Base-by-base conservation (phyloP, 2,797 vertebrate species). In the Ptychadena robeensis region DNA sequence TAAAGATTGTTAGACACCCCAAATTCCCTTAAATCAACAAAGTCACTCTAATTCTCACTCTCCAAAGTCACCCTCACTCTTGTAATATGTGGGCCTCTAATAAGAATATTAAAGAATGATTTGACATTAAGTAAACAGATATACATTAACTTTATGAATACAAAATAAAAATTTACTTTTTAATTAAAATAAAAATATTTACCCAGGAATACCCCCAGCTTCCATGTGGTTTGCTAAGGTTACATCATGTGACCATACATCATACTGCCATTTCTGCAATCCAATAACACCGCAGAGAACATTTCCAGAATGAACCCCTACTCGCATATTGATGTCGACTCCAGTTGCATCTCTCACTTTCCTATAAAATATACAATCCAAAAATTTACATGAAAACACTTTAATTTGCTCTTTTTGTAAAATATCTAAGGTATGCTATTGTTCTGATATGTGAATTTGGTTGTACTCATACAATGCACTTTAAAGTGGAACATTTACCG, bases 201-300 rank as follows among this genome's bases (percentile, higher is more conserved):
- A 99, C 98, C 98, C 97, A 0, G 98, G 98, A 70, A 99, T 95
- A 37, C 98, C 98, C 80, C 98, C 98, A 22, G 98, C 97, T 89
- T 99, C 98, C 98, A 99, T 99, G 86, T 99, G 97, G 89, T 99
- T 99, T 89, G 98, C 98, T 75, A 99, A 89, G 2, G 98, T 99
- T 25, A 99, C 98, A 0, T 99, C 98, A 37, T 99, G 98, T 27
- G 98, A 99, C 98, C 98, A 99, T 35, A 99, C 98, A 6, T 99
- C 98, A 0, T 99, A 99, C 87, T 99, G 98, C 98, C 98, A 99
- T 90, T 99, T 99, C 88, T 96, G 96, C 31, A 99, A 94, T 30
- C 98, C 98, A 1, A 99, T 99, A 22, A 99, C 98, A 0, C 98
- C 98, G 0, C 97, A 99, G 18, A 99, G 96, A 73, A 99, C 98